Evolutionary conservation across 1,140 invertebrate species (phyloP), one percentile per base, ranked within the genome.

Genomic region (Maniola jurtina): DNA sequence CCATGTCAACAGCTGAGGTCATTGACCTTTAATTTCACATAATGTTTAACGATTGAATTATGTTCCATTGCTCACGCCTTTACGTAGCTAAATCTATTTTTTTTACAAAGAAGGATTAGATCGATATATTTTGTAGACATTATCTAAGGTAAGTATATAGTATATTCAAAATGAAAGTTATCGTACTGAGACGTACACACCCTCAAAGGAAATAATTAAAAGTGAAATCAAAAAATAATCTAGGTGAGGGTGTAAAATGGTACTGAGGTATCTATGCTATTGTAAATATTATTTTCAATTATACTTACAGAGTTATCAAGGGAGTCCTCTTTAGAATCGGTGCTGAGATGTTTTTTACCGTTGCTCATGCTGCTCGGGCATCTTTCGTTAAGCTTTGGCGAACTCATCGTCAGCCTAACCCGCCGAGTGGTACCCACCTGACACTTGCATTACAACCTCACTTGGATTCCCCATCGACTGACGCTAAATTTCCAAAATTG

Each of bases 231-330:
- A 6, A 16, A 14, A 9, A 0, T 13, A 52, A 15, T 50, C 14
- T 52, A 52, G 13, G 47, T 48, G n/a, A n/a, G 6, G 13, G 3
- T 52, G 15, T 25, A 25, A 45, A 45, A 11, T 45, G 42, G 9
- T 45, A 25, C 13, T n/a, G 10, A 45, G 42, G 13, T n/a, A 45
- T 45, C 15, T 7, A 3, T 52, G 25, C 0, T 52, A 33, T 15
- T 52, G 48, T 52, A 48, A 48, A 48, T 48, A 55, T 55, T n/a
- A 35, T 13, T 36, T 15, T 15, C 0, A 34, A 5, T 52, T 34
- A 52, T 61, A 89, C 83, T 85, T 66, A 90, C 87, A 14, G 86
- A 90, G 58, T 85, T 90, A 38, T 90, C 88, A 11, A 90, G 69
- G 10, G 84, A 88, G 36, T 90, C 86, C 56, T 90, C 88, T 52